Percentiles rank a stretch among this genome's conserved stretches.
Conservation (phyloP, 2,888 invertebrate genomes). For the Cremastinae sp. region DNA sequence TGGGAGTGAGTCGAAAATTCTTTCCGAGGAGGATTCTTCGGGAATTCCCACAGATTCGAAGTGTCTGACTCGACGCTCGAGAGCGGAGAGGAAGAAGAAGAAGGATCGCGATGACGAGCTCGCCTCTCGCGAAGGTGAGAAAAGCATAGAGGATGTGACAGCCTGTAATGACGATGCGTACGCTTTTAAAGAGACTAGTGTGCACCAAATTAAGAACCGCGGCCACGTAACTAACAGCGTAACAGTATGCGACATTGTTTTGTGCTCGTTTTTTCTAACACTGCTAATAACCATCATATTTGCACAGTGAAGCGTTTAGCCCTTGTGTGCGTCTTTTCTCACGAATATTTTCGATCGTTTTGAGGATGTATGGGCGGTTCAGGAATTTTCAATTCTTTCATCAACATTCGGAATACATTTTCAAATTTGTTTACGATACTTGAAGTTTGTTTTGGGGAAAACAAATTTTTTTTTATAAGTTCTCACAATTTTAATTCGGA, state of each 20-base stretch:
- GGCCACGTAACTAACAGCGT: slow-evolving; percentile 75
- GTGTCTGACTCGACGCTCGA: slow-evolving; percentile 25
- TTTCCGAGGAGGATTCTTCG: too few species aligned
- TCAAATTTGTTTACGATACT: not conserved
- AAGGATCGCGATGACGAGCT: slow-evolving; percentile 32
- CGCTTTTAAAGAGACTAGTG: slow-evolving; percentile 56
- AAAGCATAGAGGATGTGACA: slow-evolving; percentile 63
- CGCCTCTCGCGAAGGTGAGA: slow-evolving; percentile 73
- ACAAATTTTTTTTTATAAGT: too few species aligned
- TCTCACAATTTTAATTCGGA: too few species aligned
- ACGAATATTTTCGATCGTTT: not conserved
- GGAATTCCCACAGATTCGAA: too few species aligned
- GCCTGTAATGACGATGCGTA: slow-evolving; percentile 60
- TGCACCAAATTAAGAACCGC: slow-evolving; percentile 64
- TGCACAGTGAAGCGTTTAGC: slow-evolving; percentile 69
- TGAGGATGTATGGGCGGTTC: not conserved
- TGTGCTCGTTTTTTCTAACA: slow-evolving; percentile 75
- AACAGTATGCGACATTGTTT: slow-evolving; percentile 71
- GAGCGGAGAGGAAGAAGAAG: slow-evolving; percentile 14
- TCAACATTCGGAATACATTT: not conserved
- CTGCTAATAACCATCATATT: slow-evolving; percentile 75
- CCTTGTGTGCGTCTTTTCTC: slow-evolving; percentile 3
- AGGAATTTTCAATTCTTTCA: not conserved
- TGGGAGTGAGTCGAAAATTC: not conserved
- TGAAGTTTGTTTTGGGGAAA: slow-evolving; percentile 7